Percentiles rank a stretch among this genome's conserved stretches.
These are phyloP conservation scores for Bombus fervidus DNA, from an alignment of 1,140 invertebrate species.

Conservation along the genomic window DNA sequence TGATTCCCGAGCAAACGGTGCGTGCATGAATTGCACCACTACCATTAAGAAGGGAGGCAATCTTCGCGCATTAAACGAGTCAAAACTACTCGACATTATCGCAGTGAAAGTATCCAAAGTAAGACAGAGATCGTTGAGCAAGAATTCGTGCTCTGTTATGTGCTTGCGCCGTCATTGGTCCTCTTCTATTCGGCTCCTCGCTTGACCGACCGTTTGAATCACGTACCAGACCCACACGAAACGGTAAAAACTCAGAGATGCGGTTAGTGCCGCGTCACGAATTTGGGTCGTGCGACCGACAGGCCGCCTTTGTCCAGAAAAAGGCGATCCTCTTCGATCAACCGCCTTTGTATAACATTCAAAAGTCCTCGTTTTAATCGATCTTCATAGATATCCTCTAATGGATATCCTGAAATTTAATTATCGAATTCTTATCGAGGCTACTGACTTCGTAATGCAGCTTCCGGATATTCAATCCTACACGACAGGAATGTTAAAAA, in stretches of 20 bases:
- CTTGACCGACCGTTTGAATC: conserved; percentile 65
- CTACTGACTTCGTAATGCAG: neutral
- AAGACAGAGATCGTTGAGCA: conserved; percentile 11
- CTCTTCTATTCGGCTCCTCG: conserved; percentile 46
- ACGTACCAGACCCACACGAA: conserved; percentile 60
- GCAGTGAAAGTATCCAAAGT: conserved; percentile 41
- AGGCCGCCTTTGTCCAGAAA: conserved; percentile 23
- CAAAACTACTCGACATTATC: conserved; percentile 1
- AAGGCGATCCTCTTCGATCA: conserved; percentile 8
- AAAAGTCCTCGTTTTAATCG: neutral
- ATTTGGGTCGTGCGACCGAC: conserved; percentile 49
- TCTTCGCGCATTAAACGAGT: neutral
- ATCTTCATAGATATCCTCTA: neutral
- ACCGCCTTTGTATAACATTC: conserved; percentile 9
- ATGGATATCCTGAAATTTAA: neutral
- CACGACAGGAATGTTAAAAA: neutral
- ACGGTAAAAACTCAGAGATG: conserved; percentile 66
- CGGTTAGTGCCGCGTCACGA: conserved; percentile 24
- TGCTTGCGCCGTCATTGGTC: neutral
- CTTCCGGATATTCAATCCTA: neutral
- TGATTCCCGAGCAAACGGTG: neutral
- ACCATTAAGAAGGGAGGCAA: neutral
- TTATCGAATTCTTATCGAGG: neutral
- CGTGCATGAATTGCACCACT: neutral
- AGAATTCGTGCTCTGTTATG: conserved; percentile 26